phyloP scores from a whole-genome alignment of 2,113 vertebrate species.

The Phaethon lepturus region DNA sequence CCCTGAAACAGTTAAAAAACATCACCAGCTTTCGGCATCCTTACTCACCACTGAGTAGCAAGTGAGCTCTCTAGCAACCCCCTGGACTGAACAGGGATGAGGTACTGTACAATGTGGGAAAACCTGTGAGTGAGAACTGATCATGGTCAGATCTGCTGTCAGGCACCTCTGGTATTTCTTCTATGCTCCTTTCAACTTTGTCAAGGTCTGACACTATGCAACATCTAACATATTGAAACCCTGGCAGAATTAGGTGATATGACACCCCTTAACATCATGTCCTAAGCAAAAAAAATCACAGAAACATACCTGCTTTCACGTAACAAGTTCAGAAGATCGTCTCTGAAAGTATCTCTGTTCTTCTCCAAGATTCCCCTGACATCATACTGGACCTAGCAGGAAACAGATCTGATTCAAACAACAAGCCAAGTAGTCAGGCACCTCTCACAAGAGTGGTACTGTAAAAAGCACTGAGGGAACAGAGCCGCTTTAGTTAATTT shows the following conservation, averaged over 20 bases:
- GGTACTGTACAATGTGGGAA: background rate
- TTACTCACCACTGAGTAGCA: background rate
- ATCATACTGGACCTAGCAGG: slow-evolving; percentile 92
- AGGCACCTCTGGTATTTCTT: background rate
- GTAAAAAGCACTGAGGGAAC: slow-evolving; percentile 12
- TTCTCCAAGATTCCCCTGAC: slow-evolving; percentile 95
- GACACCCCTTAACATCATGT: background rate
- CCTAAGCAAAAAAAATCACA: background rate
- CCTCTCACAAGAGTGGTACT: background rate
- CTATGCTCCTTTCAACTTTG: background rate
- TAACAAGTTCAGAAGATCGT: slow-evolving; percentile 92
- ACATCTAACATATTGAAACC: background rate
- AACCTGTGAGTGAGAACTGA: accelerated
- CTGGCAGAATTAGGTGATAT: background rate
- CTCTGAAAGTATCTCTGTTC: slow-evolving; percentile 95
- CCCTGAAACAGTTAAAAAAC: background rate
- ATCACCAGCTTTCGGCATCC: background rate
- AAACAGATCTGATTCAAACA: slow-evolving; percentile 21
- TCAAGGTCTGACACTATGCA: background rate
- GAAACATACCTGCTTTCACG: slow-evolving; percentile 89
- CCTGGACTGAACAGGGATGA: background rate
- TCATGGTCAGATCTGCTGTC: background rate
- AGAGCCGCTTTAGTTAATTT: background rate
- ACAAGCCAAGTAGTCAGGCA: slow-evolving; percentile 8
- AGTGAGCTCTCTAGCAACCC: background rate